Base-by-base conservation (phyloP, 2,888 invertebrate genomes). In the Chrysolina americana region DNA sequence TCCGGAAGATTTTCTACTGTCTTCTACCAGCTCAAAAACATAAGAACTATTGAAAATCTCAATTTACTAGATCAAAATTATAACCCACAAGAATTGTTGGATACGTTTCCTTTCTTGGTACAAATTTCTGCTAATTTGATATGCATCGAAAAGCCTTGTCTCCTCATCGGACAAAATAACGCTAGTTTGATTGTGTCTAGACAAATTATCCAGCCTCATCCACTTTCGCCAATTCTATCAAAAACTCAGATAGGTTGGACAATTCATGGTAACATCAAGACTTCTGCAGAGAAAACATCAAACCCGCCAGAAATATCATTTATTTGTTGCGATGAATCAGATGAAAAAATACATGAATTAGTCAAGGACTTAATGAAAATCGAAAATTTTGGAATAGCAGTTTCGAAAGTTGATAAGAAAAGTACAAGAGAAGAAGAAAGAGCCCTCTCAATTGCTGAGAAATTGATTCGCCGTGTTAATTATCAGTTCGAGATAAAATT, bases 91-190 rank as follows among this genome's bases (percentile, higher is more conserved):
- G n/a, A 19, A 17, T 15, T 56, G n/a, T 6, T 56, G 10, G 5
- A 21, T 10, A 56, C 15, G 10, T 56, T 19, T 56, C 56, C n/a
- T 19, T 56, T 11, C n/a, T 11, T 56, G n/a, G n/a, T 4, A 17
- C 19, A 21, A 56, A 17, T 2, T 56, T 11, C n/a, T 56, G 9
- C 56, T 56, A 17, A 56, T 19, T 17, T 56, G 56, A 56, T 2
- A 11, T 10, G 17, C 21, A n/a, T 21, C 10, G 56, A 11, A 56
- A 17, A 56, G 2, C 21, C 56, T 17, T 19, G 17, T 21, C 21
- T 56, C 10, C 56, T 56, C 56, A 56, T 56, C n/a, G 56, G 21
- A n/a, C 56, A 56, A 56, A 56, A 56, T 56, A 56, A 56, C 21
- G 56, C 56, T 56, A 10, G n/a, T 56, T 21, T 56, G 56, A 56